A percentile compares a stretch with the other conserved stretches of the same genome.
Evolutionary conservation across 2,113 vertebrate genomes (phyloP).

Genomic region (Oncorhynchus nerka): DNA sequence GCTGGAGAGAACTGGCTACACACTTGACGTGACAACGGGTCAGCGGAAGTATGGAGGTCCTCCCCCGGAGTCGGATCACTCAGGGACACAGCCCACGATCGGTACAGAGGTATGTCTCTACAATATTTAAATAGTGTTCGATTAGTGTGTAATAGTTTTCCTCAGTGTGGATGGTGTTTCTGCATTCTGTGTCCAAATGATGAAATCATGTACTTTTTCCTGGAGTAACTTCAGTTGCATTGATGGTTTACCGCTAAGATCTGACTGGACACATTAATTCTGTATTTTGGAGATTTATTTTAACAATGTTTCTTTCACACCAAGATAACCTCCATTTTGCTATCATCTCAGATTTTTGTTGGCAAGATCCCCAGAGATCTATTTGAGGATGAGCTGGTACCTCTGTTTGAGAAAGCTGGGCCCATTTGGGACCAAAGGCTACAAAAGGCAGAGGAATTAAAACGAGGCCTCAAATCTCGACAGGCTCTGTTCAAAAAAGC

Average conservation of each 20-base stretch:
- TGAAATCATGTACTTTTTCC: slow-evolving; percentile 37
- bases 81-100: slow-evolving; percentile 92
- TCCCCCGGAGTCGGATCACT: slow-evolving; percentile 91
- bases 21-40: slow-evolving; percentile 98
- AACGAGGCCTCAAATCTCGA: too few species aligned
- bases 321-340: background rate
- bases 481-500: too few species aligned
- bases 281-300: background rate
- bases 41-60: slow-evolving; percentile 98
- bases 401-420: slow-evolving; percentile 97
- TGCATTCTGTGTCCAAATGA: slow-evolving; percentile 47
- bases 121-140: background rate
- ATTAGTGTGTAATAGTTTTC: background rate
- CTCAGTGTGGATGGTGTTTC: background rate
- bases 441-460: too few species aligned
- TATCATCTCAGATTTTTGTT: slow-evolving; percentile 90
- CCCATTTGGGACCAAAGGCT: slow-evolving; percentile 98
- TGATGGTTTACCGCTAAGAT: slow-evolving; percentile 71
- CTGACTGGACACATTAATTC: slow-evolving; percentile 54
- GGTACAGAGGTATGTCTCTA: slow-evolving; percentile 89
- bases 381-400: slow-evolving; percentile 98
- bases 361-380: slow-evolving; percentile 98
- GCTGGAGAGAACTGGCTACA: slow-evolving; percentile 95
- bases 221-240: slow-evolving; percentile 56
- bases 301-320: slow-evolving; percentile 4